phyloP scores from a whole-genome alignment of 2,113 vertebrate species.

The Ascaphus truei region DNA sequence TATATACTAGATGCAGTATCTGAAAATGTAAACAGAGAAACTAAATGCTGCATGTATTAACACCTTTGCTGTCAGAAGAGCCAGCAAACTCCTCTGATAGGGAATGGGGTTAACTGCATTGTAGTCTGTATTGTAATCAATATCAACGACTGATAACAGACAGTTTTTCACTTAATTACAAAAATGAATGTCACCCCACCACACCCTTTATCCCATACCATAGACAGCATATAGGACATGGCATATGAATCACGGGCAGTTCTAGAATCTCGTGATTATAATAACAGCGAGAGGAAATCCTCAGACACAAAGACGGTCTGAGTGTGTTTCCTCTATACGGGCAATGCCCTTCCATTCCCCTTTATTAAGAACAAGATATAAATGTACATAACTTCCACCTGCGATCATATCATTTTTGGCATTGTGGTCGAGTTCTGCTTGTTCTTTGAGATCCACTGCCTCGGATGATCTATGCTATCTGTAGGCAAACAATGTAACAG shows the following conservation, averaged over 20 bases:
- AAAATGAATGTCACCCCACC: neutral
- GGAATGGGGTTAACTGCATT: neutral
- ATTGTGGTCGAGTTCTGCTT: neutral
- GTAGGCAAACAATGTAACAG: conserved; percentile 10
- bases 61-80: too few species aligned
- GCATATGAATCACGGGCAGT: neutral
- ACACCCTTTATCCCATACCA: conserved; percentile 13
- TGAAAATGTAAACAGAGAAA: too few species aligned
- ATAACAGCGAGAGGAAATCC: neutral
- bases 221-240: conserved; percentile 8
- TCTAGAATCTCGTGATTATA: neutral
- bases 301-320: neutral
- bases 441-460: neutral
- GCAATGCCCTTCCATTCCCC: too few species aligned
- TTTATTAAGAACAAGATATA: too few species aligned
- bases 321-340: too few species aligned
- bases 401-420: neutral
- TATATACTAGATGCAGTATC: too few species aligned
- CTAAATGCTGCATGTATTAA: too few species aligned
- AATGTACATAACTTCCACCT: too few species aligned
- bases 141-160: too few species aligned
- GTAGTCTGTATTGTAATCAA: too few species aligned
- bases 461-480: conserved; percentile 18
- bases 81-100: neutral
- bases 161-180: too few species aligned